Evolutionary conservation across 2,113 vertebrate genomes (phyloP), one percentile per base, ranked within the genome.

Genomic region (Morone saxatilis): DNA sequence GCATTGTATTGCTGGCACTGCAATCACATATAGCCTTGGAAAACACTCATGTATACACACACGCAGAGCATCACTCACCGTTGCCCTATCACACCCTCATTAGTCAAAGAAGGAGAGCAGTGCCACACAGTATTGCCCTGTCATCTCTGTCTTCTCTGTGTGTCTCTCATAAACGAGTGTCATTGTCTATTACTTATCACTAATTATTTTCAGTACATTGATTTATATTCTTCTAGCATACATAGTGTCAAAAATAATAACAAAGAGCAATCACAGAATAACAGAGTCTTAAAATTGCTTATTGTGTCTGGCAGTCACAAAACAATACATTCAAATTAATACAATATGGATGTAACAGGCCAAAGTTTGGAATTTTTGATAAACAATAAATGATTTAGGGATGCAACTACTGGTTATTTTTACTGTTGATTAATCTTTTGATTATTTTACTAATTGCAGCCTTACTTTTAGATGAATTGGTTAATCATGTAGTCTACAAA

Each of bases 61-160:
- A 70, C 50, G 57, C 16, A 50, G 7, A 81, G 71, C 22, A 20
- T 67, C 60, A 53, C 14, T 84, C 56, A 62, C 43, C 2, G 1
- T 7, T 56, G 20, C 57, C 68, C 71, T 82, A 79, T 88, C 77
- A 73, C 76, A 85, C 36, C 50, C 43, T 78, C 60, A 85, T 83
- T 86, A 82, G 87, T 80, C 80, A 85, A 67, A 74, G 63, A 47
- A 19, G 53, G 25, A 63, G 51, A 87, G 70, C 54, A 19, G 40
- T 62, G 48, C 54, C 14, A 31, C 72, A 57, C 77, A 47, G 19
- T 71, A 53, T 45, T 54, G 43, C 61, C 60, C 62, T 48, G 41
- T 71, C 69, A 53, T 38, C 45, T 56, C 25, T 5, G 25, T 57
- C 63, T n/a, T 31, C 48, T 53, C 67, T 76, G 45, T 80, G 17